Conservation (phyloP, 2,113 vertebrate species). For the Martes martes region DNA sequence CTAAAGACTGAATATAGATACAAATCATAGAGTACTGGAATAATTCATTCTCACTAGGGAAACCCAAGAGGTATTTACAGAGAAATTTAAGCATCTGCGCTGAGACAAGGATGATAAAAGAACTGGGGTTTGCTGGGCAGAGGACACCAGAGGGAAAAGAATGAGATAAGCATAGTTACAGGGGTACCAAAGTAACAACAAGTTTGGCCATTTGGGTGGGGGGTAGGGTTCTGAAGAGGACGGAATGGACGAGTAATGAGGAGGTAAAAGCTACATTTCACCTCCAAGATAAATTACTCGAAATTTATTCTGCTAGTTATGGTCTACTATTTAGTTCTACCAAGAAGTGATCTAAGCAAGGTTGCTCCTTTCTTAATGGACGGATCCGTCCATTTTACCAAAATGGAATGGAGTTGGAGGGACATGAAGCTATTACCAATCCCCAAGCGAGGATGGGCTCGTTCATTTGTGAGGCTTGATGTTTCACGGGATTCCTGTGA, state of each 20-base stretch:
- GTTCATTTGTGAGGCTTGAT: not conserved
- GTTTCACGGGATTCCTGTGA: not conserved
- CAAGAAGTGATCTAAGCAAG: not conserved
- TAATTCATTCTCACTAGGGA: not conserved
- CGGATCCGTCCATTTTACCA: not conserved
- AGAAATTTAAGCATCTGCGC: not conserved
- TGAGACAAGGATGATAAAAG: not conserved
- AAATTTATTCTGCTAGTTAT: not conserved
- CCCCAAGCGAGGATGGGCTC: too few relatives aligned
- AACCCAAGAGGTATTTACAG: not conserved
- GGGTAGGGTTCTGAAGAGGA: rapidly evolving
- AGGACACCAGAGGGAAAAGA: not conserved
- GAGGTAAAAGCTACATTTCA: not conserved
- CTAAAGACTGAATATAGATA: not conserved
- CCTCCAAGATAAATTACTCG: not conserved
- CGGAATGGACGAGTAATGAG: not conserved
- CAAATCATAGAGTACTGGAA: not conserved
- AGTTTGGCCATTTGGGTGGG: not conserved
- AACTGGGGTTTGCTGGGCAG: not conserved
- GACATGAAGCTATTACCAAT: not conserved
- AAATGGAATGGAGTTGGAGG: not conserved
- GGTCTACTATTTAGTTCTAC: not conserved
- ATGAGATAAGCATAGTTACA: rapidly evolving
- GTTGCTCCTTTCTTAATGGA: not conserved
- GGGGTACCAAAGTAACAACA: not conserved